Evolutionary conservation across 2,113 vertebrate species (phyloP).

Genomic region (Polypterus bichir): DNA sequence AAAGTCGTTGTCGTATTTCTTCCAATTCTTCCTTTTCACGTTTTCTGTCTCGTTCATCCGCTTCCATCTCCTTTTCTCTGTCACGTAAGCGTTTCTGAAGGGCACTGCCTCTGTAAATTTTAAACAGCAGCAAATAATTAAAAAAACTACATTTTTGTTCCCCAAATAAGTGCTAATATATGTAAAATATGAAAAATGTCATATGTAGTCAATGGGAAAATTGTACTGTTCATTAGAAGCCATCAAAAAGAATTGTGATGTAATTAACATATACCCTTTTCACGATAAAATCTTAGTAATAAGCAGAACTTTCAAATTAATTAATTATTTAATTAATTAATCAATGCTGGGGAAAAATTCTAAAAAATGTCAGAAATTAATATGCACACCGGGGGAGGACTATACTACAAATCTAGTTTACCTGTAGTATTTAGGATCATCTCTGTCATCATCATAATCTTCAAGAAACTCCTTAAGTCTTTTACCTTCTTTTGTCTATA

Average conservation of each 20-base stretch:
- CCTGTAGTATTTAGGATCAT: constrained; percentile 97
- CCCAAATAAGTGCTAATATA: constrained; percentile 10
- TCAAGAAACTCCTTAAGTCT: constrained; percentile 93
- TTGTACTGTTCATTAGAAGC: too few species aligned
- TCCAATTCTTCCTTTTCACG: constrained; percentile 94
- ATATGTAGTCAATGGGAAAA: too few species aligned
- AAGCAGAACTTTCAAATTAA: too few species aligned
- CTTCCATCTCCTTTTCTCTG: constrained; percentile 93
- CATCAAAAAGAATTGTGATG: too few species aligned
- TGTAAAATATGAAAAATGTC: too few species aligned
- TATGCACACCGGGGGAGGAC: too few species aligned
- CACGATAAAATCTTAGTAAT: too few species aligned
- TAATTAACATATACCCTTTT: too few species aligned
- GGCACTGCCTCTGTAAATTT: constrained; percentile 79
- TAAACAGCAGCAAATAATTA: constrained; percentile 18
- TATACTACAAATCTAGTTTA: constrained; percentile 32
- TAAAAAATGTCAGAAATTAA: too few species aligned
- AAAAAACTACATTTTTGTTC: constrained; percentile 24
- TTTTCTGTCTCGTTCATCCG: constrained; percentile 91
- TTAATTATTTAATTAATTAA: too few species aligned
- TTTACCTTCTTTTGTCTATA: constrained; percentile 90
- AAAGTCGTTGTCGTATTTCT: constrained; percentile 88
- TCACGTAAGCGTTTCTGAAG: constrained; percentile 94
- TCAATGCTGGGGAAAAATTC: too few species aligned
- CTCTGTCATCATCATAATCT: constrained; percentile 95